A percentile compares a stretch with the other conserved stretches of the same genome.
phyloP scores from a whole-genome alignment of 2,797 vertebrate species.

The Numenius phaeopus region DNA sequence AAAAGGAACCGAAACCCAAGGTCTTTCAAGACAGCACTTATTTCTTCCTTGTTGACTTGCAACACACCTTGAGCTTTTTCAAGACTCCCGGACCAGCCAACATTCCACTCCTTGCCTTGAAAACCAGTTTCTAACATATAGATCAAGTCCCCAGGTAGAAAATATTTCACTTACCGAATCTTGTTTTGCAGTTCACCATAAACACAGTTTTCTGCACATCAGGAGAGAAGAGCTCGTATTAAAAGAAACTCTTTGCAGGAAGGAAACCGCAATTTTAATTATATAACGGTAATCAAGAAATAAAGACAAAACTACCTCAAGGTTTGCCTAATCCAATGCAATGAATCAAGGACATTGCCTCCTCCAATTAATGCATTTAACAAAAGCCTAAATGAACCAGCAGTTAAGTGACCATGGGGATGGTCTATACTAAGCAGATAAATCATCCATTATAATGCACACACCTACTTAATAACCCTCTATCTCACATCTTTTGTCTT shows the following conservation, averaged over 20 bases:
- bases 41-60: constrained; percentile 37
- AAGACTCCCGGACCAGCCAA: neutral
- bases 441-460: neutral
- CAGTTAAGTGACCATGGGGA: constrained; percentile 7
- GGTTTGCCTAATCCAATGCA: constrained; percentile 7
- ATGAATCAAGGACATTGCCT: neutral
- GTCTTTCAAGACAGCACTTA: constrained; percentile 47
- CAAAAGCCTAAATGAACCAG: constrained; percentile 41
- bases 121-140: neutral
- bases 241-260: constrained; percentile 2
- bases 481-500: neutral
- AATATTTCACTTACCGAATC: neutral
- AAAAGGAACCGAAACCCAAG: constrained; percentile 63
- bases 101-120: neutral
- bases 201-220: neutral
- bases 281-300: constrained; percentile 26
- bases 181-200: neutral
- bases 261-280: constrained; percentile 26
- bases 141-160: neutral
- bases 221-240: neutral
- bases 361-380: constrained; percentile 15
- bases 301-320: constrained; percentile 20
- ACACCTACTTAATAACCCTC: constrained; percentile 12
- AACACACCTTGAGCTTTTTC: constrained; percentile 7
- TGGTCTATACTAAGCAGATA: constrained; percentile 16